Evolutionary conservation across 2,888 invertebrate genomes (phyloP), one percentile per base, ranked within the genome.

Genomic region (Diaphora mendica): DNA sequence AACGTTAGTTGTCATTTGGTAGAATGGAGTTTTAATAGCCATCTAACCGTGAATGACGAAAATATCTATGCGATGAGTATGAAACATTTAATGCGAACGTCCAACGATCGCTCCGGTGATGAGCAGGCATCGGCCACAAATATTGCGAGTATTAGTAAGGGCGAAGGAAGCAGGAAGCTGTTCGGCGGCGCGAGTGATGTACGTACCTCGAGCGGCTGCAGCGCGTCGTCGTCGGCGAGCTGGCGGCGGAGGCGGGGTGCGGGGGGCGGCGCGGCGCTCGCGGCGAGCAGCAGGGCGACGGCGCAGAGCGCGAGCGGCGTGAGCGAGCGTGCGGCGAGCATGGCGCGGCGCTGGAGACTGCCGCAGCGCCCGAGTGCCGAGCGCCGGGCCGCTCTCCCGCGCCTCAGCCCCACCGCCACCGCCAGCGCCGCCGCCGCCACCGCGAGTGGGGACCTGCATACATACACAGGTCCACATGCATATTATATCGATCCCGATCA

Each of bases 131-230:
- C 9, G 20, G 39, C 20, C 42, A 39, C 39, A 26, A 26, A 39
- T 35, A 30, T 15, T 39, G n/a, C 15, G 5, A 59, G 23, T n/a
- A 26, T 69, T 59, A 69, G 71, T 71, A 39, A 13, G 23, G 67
- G 55, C n/a, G 20, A 55, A 71, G 65, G 20, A 55, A 71, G 65
- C 71, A 11, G 9, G 62, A 68, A 69, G 69, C 39, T 3, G 48
- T 26, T 39, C 66, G 59, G 15, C n/a, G 35, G 44, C 39, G 42
- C 8, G 5, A 5, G 30, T 13, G 62, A 44, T 9, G 73, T 13
- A 44, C 64, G 71, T 88, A 95, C 95, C 87, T 95, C 92, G 71
- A 95, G 88, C 73, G 95, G 95, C 88, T 94, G 95, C 82, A 95
- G 89, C 26, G 91, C 77, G 85, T 94, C 86, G 85, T 94, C 94